Evolutionary conservation across 2,113 vertebrate genomes (phyloP).

Genomic region (Etheostoma spectabile): DNA sequence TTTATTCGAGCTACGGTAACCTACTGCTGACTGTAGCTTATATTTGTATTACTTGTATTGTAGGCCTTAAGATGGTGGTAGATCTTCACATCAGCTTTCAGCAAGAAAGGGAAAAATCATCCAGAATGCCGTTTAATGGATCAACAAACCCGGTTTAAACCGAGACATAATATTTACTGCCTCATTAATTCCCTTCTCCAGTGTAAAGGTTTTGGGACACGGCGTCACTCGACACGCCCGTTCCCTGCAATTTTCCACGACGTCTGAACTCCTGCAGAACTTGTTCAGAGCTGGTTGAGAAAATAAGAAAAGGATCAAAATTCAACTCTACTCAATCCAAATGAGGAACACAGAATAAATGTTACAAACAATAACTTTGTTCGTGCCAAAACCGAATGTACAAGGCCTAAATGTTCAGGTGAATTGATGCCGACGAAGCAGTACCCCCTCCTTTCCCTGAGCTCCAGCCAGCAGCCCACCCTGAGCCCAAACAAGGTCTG

Average conservation of each 20-base stretch:
- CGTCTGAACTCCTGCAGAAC: slow-evolving; percentile 66
- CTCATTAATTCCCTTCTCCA: slow-evolving; percentile 55
- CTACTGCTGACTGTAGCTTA: too few species aligned
- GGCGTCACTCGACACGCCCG: neutral
- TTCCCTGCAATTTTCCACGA: slow-evolving; percentile 53
- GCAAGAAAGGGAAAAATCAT: too few species aligned
- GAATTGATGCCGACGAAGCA: slow-evolving; percentile 3
- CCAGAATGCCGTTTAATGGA: too few species aligned
- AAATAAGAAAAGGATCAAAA: neutral
- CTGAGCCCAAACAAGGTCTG: slow-evolving; percentile 77
- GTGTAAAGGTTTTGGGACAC: slow-evolving; percentile 53
- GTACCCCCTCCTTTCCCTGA: slow-evolving; percentile 58
- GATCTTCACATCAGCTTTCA: too few species aligned
- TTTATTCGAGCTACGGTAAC: too few species aligned
- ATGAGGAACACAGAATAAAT: neutral
- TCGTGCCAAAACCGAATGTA: neutral
- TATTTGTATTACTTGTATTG: too few species aligned
- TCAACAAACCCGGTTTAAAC: too few species aligned
- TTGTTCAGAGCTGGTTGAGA: slow-evolving; percentile 38
- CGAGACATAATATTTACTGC: neutral
- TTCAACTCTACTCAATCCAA: neutral
- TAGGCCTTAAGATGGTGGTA: too few species aligned
- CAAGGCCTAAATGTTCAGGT: neutral
- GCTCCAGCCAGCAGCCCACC: slow-evolving; percentile 87
- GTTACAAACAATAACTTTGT: neutral